Evolutionary conservation across 1,140 invertebrate species (phyloP).

Genomic region (Agrypnia vestita): DNA sequence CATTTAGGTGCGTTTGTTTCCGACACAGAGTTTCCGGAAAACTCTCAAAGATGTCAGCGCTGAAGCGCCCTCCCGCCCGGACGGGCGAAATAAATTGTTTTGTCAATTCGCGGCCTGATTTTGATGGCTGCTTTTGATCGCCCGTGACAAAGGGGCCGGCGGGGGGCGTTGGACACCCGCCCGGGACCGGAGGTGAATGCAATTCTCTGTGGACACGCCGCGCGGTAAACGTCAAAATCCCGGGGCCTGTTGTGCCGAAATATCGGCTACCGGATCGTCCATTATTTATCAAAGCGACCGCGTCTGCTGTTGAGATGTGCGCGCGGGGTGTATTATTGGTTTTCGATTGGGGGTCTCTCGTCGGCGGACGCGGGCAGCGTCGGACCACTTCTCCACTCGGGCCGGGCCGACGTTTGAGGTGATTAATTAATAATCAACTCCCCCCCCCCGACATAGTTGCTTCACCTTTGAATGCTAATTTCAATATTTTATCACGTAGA

Average conservation of each 20-base stretch:
- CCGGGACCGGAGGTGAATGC: conserved; percentile 7
- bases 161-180: conserved; percentile 10
- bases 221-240: neutral
- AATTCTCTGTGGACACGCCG: neutral
- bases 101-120: conserved; percentile 58
- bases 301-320: conserved; percentile 27
- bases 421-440: no score
- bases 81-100: conserved; percentile 59
- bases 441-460: no score
- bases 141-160: conserved; percentile 49
- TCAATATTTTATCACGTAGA: no score
- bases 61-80: neutral
- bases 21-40: conserved; percentile 32
- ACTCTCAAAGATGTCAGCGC: conserved; percentile 36
- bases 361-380: no score
- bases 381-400: no score
- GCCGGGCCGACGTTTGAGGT: no score
- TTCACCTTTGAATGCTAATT: no score
- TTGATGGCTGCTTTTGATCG: conserved; percentile 59
- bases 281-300: conserved; percentile 29
- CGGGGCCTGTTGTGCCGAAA: conserved; percentile 20
- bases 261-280: conserved; percentile 19
- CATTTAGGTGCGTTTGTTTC: conserved; percentile 15
- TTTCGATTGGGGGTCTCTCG: conserved; percentile 1
- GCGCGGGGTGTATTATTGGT: conserved; percentile 8